phyloP scores from a whole-genome alignment of 2,888 invertebrate genomes.

The Agriopis marginaria region DNA sequence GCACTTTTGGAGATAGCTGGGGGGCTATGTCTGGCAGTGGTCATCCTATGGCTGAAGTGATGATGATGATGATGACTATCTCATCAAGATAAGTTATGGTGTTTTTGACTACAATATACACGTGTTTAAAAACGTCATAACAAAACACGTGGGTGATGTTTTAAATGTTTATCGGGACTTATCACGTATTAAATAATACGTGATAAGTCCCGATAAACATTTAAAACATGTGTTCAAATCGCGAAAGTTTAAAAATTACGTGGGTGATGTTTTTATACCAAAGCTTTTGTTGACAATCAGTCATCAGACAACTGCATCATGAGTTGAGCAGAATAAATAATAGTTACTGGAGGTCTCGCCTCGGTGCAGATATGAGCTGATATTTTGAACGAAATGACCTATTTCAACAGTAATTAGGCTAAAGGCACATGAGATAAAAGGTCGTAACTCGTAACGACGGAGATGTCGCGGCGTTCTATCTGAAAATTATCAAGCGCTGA shows the following conservation, averaged over 20 bases:
- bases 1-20: no score
- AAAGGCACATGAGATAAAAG: slow-evolving; percentile 26
- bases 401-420: slow-evolving; percentile 47
- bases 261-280: slow-evolving; percentile 16
- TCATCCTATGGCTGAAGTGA: no score
- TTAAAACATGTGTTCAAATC: no score
- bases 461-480: background rate
- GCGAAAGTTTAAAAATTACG: no score
- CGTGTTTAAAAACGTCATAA: background rate
- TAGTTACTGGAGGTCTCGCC: slow-evolving; percentile 36
- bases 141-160: slow-evolving; percentile 17
- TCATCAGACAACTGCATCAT: slow-evolving; percentile 48
- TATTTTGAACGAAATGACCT: slow-evolving; percentile 49
- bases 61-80: no score
- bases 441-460: slow-evolving; percentile 1
- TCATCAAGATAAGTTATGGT: no score
- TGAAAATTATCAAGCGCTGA: slow-evolving; percentile 7
- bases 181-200: no score
- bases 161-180: no score
- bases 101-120: no score
- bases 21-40: no score
- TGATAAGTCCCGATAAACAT: no score
- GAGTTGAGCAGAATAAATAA: slow-evolving; percentile 12
- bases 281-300: slow-evolving; percentile 43
- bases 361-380: slow-evolving; percentile 34